Evolutionary conservation across 2,113 vertebrate species (phyloP).

Genomic region (Romanogobio albipinnatus): DNA sequence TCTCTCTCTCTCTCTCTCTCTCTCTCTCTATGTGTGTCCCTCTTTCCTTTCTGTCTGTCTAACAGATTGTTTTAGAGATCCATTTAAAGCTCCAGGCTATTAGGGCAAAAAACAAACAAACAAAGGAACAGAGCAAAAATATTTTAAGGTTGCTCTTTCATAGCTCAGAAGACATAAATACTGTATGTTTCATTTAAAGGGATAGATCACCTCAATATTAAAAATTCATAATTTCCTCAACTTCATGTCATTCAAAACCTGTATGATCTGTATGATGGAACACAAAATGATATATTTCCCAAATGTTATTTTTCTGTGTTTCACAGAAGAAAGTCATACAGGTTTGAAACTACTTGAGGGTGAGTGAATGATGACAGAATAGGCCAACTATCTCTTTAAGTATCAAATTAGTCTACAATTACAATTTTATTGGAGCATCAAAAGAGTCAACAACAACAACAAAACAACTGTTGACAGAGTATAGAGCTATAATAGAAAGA

Average conservation of each 20-base stretch:
- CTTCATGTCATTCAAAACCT: neutral
- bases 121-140: neutral
- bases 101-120: conserved; percentile 15
- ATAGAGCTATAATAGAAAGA: conserved; percentile 13
- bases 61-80: neutral
- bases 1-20: neutral
- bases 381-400: too few relatives aligned
- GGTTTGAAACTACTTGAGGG: too few relatives aligned
- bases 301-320: too few relatives aligned
- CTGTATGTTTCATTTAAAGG: conserved; percentile 62
- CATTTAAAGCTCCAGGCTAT: conserved; percentile 12
- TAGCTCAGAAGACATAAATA: conserved; percentile 63
- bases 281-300: too few relatives aligned
- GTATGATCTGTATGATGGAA: neutral
- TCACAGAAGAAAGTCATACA: too few relatives aligned
- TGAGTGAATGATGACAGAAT: too few relatives aligned
- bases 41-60: neutral
- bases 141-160: conserved; percentile 23
- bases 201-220: neutral
- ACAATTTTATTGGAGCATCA: neutral
- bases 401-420: too few relatives aligned
- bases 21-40: conserved; percentile 8
- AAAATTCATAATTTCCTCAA: neutral
- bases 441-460: too few relatives aligned
- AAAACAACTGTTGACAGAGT: neutral